Evolutionary conservation across 2,888 invertebrate species (phyloP).

Genomic region (Microctonus aethiopoides): DNA sequence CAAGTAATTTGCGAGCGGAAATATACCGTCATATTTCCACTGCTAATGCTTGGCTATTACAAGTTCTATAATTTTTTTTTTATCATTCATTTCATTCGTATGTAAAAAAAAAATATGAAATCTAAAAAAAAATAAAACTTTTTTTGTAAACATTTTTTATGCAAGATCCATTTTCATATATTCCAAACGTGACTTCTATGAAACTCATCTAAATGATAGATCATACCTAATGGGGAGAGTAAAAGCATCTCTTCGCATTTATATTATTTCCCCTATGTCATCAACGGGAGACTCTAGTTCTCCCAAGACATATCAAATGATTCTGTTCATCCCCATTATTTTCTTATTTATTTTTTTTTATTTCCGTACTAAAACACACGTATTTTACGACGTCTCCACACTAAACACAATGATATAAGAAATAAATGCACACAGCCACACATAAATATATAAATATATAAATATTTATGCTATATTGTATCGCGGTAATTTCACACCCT

Average conservation of each 20-base stretch:
- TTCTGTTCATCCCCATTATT: neutral
- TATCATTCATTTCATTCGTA: neutral
- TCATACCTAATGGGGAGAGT: neutral
- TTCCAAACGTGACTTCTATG: neutral
- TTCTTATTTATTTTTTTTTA: neutral
- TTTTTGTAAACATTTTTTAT: neutral
- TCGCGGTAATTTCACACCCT: too few species aligned
- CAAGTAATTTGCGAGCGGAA: too few species aligned
- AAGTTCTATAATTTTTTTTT: neutral
- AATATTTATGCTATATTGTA: too few species aligned
- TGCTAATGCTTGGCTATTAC: neutral
- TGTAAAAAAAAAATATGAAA: neutral
- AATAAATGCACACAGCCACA: too few species aligned
- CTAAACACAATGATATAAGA: too few species aligned
- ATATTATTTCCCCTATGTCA: neutral
- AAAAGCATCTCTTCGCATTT: neutral
- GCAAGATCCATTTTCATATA: neutral
- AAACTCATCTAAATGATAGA: slow-evolving; percentile 4
- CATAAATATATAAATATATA: too few species aligned
- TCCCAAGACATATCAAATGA: neutral
- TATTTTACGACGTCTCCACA: too few species aligned
- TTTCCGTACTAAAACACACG: neutral
- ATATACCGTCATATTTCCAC: too few species aligned
- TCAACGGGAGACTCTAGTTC: neutral
- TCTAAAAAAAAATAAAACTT: neutral